A percentile compares a stretch with the other conserved stretches of the same genome.
phyloP scores from a whole-genome alignment of 2,797 vertebrate genomes.

The Muscicapa comitata region DNA sequence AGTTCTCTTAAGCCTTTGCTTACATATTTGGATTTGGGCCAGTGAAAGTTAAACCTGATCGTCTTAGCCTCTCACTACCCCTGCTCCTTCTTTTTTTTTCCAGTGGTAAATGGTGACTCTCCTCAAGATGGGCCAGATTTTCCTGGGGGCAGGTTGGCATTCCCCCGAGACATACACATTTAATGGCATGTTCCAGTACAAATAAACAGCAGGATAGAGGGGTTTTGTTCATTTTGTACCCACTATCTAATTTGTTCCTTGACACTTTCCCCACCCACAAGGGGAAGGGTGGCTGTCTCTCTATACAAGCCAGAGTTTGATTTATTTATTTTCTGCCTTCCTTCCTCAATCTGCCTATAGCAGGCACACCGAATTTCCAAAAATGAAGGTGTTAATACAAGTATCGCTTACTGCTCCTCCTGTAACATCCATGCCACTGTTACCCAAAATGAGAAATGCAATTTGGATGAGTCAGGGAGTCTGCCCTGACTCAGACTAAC shows the following conservation, averaged over 20 bases:
- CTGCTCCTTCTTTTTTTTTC: background rate
- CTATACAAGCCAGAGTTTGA: background rate
- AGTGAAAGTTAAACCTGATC: background rate
- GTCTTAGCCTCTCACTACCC: background rate
- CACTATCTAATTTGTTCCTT: background rate
- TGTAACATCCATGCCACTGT: background rate
- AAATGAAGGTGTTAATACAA: constrained; percentile 21
- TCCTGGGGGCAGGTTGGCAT: background rate
- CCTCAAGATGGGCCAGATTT: background rate
- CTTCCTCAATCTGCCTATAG: background rate
- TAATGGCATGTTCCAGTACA: background rate
- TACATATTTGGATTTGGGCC: constrained; percentile 37
- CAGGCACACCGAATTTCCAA: background rate
- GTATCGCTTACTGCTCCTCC: background rate
- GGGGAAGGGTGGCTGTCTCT: background rate
- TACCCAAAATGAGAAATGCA: constrained; percentile 13
- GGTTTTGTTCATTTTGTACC: background rate
- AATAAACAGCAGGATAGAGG: background rate
- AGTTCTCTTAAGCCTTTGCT: constrained; percentile 54
- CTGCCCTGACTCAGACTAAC: background rate
- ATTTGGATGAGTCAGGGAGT: constrained; percentile 22
- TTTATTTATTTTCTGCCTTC: background rate
- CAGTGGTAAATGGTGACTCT: background rate
- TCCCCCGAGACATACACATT: background rate
- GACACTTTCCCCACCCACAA: background rate